These are phyloP conservation scores for Eunapius fragilis DNA, from an alignment of 37 sponge, comb jelly and placozoan genomes.

Conservation along the genomic window DNA sequence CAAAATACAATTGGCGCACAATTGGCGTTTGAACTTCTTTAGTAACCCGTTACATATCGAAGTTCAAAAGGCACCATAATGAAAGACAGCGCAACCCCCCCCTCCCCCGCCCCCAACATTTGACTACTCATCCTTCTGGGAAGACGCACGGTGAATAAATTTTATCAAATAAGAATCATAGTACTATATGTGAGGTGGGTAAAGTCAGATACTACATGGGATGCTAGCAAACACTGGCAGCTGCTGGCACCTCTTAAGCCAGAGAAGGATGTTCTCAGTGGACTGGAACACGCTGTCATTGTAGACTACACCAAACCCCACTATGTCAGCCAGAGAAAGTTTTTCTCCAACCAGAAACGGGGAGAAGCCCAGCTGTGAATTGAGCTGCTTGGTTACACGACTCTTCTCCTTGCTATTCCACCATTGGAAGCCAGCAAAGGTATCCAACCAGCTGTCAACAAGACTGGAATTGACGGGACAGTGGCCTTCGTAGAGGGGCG, in stretches of 20 bases:
- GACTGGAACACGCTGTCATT: constrained; percentile 37
- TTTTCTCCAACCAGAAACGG: constrained; percentile 51
- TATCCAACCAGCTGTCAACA: constrained; percentile 80
- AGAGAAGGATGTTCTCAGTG: constrained; percentile 60
- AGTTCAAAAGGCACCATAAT: background rate
- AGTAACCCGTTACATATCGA: background rate
- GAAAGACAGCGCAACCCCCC: background rate
- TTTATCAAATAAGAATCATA: background rate
- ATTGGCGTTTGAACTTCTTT: background rate
- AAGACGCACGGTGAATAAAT: background rate
- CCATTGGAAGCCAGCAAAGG: constrained; percentile 8
- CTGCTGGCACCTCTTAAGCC: constrained; percentile 58
- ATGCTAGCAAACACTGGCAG: constrained; percentile 9
- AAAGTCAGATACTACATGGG: constrained; percentile 4
- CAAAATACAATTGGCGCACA: background rate
- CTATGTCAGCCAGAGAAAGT: constrained; percentile 67
- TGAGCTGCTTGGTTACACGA: constrained; percentile 52
- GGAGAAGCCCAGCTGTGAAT: constrained; percentile 58
- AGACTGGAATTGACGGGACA: constrained; percentile 4
- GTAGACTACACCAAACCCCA: constrained; percentile 41
- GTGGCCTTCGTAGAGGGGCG: constrained; percentile 58
- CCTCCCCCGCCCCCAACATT: background rate
- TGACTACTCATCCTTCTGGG: background rate
- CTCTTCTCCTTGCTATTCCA: constrained; percentile 67
- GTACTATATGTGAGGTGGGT: background rate